Evolutionary conservation across 2,113 vertebrate genomes (phyloP).

Genomic region (Saccopteryx leptura): DNA sequence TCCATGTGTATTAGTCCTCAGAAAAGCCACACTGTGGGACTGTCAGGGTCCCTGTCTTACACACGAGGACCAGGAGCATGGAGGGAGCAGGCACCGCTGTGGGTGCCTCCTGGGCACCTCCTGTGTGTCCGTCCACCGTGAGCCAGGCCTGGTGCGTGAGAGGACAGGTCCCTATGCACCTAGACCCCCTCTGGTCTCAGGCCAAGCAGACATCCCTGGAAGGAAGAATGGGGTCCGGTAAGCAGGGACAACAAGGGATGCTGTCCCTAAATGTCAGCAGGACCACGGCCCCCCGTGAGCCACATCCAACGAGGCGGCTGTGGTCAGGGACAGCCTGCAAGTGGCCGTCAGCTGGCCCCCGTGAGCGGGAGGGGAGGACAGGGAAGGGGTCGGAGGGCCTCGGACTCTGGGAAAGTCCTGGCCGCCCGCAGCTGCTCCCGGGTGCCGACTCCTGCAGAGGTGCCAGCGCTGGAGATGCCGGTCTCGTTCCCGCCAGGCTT

Average conservation of each 20-base stretch:
- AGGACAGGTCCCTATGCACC: neutral
- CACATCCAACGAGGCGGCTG: too few relatives aligned
- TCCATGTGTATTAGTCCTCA: rapidly evolving
- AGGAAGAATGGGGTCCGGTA: neutral
- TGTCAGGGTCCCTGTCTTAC: rapidly evolving
- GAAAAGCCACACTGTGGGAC: rapidly evolving
- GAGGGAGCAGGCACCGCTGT: rapidly evolving
- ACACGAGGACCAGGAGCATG: neutral
- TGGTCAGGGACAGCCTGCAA: neutral
- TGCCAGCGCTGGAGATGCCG: rapidly evolving
- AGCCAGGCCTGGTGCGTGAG: too few relatives aligned
- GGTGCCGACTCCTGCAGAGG: neutral
- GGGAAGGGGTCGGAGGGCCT: too few relatives aligned
- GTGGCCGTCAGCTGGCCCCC: rapidly evolving
- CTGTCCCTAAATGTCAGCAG: too few relatives aligned
- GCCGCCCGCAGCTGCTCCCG: rapidly evolving
- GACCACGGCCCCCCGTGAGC: neutral
- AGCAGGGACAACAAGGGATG: neutral
- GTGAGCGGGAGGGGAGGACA: rapidly evolving
- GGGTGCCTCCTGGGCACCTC: rapidly evolving
- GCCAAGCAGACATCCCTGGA: neutral
- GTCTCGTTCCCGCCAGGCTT: rapidly evolving
- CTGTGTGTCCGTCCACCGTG: neutral
- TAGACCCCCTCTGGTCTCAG: neutral
- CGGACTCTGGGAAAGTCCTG: rapidly evolving